Evolutionary conservation across 2,797 vertebrate genomes (phyloP).

Genomic region (Lacerta viridis): DNA sequence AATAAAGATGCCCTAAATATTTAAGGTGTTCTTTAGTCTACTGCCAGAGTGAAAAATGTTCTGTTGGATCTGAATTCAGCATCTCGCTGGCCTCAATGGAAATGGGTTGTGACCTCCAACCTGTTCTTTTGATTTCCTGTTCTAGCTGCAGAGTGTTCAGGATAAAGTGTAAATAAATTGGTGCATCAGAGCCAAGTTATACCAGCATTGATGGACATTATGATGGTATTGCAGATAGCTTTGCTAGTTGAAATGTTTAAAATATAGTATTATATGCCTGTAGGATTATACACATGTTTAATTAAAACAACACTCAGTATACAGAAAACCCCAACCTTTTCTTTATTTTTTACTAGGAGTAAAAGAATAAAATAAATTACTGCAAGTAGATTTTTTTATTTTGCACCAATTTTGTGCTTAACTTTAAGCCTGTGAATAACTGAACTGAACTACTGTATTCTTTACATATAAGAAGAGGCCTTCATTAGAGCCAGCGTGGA

Average conservation of each 20-base stretch:
- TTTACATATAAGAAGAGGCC: background rate
- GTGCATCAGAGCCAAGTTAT: background rate
- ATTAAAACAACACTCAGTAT: background rate
- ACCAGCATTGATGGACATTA: background rate
- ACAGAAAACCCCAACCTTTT: background rate
- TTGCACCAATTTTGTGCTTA: background rate
- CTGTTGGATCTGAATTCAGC: background rate
- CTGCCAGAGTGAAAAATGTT: background rate
- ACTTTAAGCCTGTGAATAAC: background rate
- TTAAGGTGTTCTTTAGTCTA: conserved; percentile 11
- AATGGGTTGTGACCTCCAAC: background rate
- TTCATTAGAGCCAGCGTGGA: background rate
- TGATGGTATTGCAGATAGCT: background rate
- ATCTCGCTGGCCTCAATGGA: background rate
- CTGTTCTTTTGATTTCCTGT: background rate
- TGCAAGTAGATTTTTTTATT: background rate
- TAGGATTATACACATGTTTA: background rate
- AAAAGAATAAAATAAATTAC: background rate
- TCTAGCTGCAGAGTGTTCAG: background rate
- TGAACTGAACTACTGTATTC: too few species aligned
- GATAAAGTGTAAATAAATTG: background rate
- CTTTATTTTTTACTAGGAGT: background rate
- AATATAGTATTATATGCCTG: background rate
- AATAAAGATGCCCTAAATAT: conserved; percentile 38
- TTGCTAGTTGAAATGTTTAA: background rate